Evolutionary conservation across 2,797 vertebrate genomes (phyloP).

Genomic region (Cynopterus sphinx): DNA sequence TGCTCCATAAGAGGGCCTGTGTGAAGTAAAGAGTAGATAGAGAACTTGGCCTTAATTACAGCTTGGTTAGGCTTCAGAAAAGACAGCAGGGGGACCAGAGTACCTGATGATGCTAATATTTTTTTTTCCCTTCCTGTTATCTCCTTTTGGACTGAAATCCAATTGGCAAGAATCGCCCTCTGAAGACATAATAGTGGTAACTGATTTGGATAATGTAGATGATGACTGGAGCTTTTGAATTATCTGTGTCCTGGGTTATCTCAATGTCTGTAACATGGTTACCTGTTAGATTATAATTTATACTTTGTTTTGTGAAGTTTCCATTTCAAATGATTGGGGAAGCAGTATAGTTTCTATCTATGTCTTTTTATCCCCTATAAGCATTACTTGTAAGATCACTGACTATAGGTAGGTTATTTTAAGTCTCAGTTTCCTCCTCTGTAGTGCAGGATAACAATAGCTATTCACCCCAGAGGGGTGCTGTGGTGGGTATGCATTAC

Average conservation of each 20-base stretch:
- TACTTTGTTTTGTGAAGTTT: background rate
- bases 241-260: background rate
- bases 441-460: background rate
- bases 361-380: background rate
- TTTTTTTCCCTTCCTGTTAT: background rate
- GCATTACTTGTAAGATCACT: background rate
- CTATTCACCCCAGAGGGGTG: background rate
- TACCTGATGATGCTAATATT: background rate
- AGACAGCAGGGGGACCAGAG: background rate
- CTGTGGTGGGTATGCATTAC: background rate
- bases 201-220: background rate
- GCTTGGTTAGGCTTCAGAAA: constrained; percentile 6
- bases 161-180: background rate
- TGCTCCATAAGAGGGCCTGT: background rate
- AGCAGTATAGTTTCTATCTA: background rate
- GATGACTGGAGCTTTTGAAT: background rate
- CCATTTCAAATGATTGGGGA: background rate
- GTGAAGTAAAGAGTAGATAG: background rate
- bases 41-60: background rate
- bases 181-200: constrained; percentile 1
- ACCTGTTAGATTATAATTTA: background rate
- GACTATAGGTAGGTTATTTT: background rate
- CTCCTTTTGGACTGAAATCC: background rate
- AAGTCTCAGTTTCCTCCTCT: background rate
- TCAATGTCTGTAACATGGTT: background rate